Conservation (phyloP, 2,113 vertebrate species). For the Ranitomeya imitator region DNA sequence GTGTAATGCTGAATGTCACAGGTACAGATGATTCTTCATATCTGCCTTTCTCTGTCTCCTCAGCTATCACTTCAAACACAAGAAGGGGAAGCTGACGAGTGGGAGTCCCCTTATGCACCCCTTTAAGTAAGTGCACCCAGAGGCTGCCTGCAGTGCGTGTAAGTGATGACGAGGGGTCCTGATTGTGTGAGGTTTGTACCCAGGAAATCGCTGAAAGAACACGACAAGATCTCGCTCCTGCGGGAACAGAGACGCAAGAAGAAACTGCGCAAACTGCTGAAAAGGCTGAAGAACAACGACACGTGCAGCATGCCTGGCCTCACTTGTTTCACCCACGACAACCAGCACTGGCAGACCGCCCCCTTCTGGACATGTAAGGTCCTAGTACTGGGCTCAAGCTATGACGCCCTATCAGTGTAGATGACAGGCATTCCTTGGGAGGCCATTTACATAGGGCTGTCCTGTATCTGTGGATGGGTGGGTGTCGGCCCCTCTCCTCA, state of each 20-base stretch:
- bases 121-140: slow-evolving; percentile 76
- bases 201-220: slow-evolving; percentile 81
- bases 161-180: neutral
- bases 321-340: slow-evolving; percentile 98
- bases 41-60: slow-evolving; percentile 57
- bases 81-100: slow-evolving; percentile 76
- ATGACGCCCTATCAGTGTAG: neutral
- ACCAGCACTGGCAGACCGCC: slow-evolving; percentile 97
- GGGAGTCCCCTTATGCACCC: slow-evolving; percentile 76
- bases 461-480: too few species aligned
- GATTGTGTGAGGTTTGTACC: neutral
- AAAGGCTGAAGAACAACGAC: slow-evolving; percentile 91
- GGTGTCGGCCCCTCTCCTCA: too few species aligned
- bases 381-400: neutral
- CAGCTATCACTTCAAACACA: slow-evolving; percentile 81
- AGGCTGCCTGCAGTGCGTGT: neutral
- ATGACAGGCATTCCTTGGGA: too few species aligned
- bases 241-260: slow-evolving; percentile 92
- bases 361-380: slow-evolving; percentile 93
- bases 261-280: slow-evolving; percentile 92
- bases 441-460: too few species aligned
- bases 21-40: neutral
- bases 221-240: slow-evolving; percentile 86
- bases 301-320: slow-evolving; percentile 97
- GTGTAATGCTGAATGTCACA: neutral